These are phyloP conservation scores for Pteruthius melanotis DNA, from an alignment of 2,113 vertebrate genomes.

Conservation along the genomic window DNA sequence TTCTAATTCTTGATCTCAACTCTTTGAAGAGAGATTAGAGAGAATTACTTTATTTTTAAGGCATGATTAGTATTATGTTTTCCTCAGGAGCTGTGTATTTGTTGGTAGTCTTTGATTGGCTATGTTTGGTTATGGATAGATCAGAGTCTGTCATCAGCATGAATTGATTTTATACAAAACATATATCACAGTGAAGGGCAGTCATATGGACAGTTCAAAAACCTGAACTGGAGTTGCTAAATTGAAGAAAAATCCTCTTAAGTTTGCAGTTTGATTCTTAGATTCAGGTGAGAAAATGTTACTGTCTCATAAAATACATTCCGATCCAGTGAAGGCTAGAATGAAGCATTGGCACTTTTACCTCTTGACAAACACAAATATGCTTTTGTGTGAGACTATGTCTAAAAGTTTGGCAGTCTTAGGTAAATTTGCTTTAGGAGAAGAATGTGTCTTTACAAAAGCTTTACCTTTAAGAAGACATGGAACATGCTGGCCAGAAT, in stretches of 20 bases:
- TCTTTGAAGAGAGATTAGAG: not conserved
- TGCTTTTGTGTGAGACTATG: not conserved
- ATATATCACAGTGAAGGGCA: not conserved
- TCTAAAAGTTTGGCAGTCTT: not conserved
- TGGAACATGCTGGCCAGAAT: not conserved
- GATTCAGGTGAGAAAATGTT: not conserved
- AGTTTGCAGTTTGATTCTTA: not conserved
- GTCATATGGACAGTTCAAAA: not conserved
- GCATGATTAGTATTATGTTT: rapidly evolving
- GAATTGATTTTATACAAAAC: not conserved
- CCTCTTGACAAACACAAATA: not conserved
- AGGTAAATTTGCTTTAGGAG: not conserved
- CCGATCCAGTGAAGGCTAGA: not conserved
- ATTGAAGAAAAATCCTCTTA: rapidly evolving
- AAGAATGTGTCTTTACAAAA: not conserved
- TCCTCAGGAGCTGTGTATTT: not conserved
- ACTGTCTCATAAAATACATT: not conserved
- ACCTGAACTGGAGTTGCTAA: not conserved
- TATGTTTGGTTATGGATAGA: not conserved
- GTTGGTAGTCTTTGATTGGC: not conserved
- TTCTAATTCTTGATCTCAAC: not conserved
- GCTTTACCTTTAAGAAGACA: not conserved
- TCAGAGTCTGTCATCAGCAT: not conserved
- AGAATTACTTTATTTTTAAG: not conserved
- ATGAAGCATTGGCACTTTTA: not conserved